A percentile compares a stretch with the other conserved stretches of the same genome.
These are phyloP conservation scores for Sturmia bella DNA, from an alignment of 2,888 invertebrate genomes.

Conservation along the genomic window DNA sequence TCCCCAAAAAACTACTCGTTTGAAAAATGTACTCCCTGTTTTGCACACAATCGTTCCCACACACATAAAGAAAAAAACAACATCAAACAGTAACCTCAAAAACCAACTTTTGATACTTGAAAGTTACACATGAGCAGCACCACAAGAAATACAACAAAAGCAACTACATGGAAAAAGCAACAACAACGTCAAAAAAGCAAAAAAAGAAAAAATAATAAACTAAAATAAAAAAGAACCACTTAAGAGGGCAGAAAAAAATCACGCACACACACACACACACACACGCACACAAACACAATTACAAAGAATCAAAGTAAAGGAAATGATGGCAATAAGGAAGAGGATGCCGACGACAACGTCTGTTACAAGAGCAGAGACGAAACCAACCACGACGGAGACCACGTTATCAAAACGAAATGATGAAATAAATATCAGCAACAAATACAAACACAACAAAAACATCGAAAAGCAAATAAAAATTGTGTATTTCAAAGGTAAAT, in stretches of 20 bases:
- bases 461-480: slow-evolving; percentile 41
- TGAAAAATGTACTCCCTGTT: slow-evolving; percentile 25
- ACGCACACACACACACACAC: slow-evolving; percentile 1
- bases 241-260: slow-evolving; percentile 37
- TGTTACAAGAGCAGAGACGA: slow-evolving; percentile 6
- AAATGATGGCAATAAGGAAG: slow-evolving; percentile 43
- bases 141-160: slow-evolving; percentile 48
- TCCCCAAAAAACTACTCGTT: slow-evolving; percentile 1
- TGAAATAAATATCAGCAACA: slow-evolving; percentile 38
- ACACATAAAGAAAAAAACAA: slow-evolving; percentile 43
- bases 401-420: slow-evolving; percentile 19
- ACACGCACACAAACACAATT: not conserved
- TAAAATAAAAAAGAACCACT: slow-evolving; percentile 46
- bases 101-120: slow-evolving; percentile 64
- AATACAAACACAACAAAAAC: not conserved
- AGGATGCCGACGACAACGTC: slow-evolving; percentile 23
- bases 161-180: not conserved
- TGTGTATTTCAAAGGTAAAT: slow-evolving; percentile 57
- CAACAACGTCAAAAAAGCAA: slow-evolving; percentile 5
- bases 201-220: slow-evolving; percentile 37
- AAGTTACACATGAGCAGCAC: slow-evolving; percentile 63
- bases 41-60: slow-evolving; percentile 1
- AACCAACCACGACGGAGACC: not conserved
- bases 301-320: slow-evolving; percentile 11
- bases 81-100: slow-evolving; percentile 65